phyloP scores from a whole-genome alignment of 2,888 invertebrate genomes.

The Hypselothyrea guttata region DNA sequence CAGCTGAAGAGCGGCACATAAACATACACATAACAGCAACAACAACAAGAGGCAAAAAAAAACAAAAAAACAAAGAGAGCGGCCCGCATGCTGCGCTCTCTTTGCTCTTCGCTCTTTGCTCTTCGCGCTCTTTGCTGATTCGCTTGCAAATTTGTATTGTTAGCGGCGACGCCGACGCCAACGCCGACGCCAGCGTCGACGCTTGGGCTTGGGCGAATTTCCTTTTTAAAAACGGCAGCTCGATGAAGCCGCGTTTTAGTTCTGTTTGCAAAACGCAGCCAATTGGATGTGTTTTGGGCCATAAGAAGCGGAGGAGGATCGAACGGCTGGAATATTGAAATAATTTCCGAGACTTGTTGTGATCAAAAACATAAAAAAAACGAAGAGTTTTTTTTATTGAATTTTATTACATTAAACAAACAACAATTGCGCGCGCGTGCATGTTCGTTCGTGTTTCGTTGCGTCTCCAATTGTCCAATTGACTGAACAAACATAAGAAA shows the following conservation, averaged over 20 bases:
- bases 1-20: slow-evolving; percentile 4
- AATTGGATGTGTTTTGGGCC: slow-evolving; percentile 69
- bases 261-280: slow-evolving; percentile 78
- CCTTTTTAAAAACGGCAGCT: slow-evolving; percentile 62
- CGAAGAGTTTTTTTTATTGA: not conserved
- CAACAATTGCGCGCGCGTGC: slow-evolving; percentile 4
- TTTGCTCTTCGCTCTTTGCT: slow-evolving; percentile 6
- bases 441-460: slow-evolving; percentile 11
- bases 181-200: slow-evolving; percentile 27
- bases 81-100: slow-evolving; percentile 1
- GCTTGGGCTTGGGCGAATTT: slow-evolving; percentile 63
- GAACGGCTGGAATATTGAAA: slow-evolving; percentile 14
- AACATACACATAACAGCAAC: not conserved
- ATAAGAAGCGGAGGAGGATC: slow-evolving; percentile 10
- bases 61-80: slow-evolving; percentile 7
- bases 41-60: no score
- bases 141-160: slow-evolving; percentile 36
- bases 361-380: slow-evolving; percentile 15
- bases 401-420: no score
- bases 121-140: not conserved
- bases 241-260: slow-evolving; percentile 72
- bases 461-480: slow-evolving; percentile 23
- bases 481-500: slow-evolving; percentile 4
- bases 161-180: slow-evolving; percentile 24
- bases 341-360: not conserved